phyloP scores from a whole-genome alignment of 2,888 invertebrate genomes.

The Drosophila sordidapex region DNA sequence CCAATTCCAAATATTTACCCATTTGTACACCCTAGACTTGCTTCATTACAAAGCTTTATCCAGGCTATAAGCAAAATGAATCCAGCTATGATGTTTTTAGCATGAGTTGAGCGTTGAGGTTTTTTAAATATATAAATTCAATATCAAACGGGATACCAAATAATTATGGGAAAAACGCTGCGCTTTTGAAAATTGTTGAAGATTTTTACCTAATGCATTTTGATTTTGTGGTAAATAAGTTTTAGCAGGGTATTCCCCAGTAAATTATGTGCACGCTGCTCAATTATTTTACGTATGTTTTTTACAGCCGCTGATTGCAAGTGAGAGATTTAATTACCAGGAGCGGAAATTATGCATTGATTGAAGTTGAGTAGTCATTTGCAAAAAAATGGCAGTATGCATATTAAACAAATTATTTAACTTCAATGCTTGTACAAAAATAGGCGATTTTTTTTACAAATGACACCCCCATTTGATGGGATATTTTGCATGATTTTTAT shows the following conservation, averaged over 20 bases:
- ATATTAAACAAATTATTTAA: constrained; percentile 9
- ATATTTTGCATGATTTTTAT: not conserved
- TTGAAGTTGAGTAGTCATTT: constrained; percentile 36
- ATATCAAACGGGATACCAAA: too few relatives aligned
- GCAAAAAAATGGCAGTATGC: constrained; percentile 1
- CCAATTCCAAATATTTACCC: constrained; percentile 20
- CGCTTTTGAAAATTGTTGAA: not conserved
- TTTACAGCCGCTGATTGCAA: constrained; percentile 23
- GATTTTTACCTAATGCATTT: not conserved
- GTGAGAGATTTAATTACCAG: constrained; percentile 56
- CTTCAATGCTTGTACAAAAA: not conserved
- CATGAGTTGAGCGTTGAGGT: not conserved
- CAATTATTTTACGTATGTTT: not conserved
- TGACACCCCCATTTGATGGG: not conserved
- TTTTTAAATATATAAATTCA: not conserved
- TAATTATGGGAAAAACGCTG: not conserved
- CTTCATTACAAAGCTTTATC: not conserved
- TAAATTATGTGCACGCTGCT: not conserved
- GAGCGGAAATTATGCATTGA: constrained; percentile 67
- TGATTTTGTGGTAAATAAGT: not conserved
- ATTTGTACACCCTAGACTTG: not conserved
- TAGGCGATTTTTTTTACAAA: not conserved
- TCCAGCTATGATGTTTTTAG: not conserved
- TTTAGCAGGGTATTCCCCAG: not conserved
- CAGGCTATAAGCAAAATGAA: not conserved